phyloP scores from a whole-genome alignment of 23 tunicate genomes.

The Botrylloides violaceus region DNA sequence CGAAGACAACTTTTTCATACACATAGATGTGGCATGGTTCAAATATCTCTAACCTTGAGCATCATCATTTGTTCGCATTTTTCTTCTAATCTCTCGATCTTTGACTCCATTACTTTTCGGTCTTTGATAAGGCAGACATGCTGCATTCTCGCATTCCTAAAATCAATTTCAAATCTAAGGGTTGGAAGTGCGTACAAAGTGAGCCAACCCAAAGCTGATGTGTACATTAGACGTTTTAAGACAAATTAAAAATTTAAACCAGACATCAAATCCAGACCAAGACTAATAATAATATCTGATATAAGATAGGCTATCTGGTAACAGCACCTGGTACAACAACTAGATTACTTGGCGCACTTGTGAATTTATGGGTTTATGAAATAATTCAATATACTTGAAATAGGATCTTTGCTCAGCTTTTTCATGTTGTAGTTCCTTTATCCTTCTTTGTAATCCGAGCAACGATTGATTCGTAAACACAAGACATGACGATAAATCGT shows the following conservation, averaged over 20 bases:
- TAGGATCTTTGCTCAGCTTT: conserved; percentile 65
- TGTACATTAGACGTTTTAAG: too few species aligned
- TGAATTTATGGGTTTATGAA: too few species aligned
- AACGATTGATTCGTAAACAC: conserved; percentile 71
- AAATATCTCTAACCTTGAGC: conserved; percentile 63
- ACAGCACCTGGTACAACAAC: too few species aligned
- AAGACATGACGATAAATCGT: conserved; percentile 60
- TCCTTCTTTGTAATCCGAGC: conserved; percentile 60
- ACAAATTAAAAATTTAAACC: too few species aligned
- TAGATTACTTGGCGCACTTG: too few species aligned
- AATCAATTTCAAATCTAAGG: too few species aligned
- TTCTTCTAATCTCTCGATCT: conserved; percentile 70
- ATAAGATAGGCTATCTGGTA: neutral
- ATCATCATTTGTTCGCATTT: conserved; percentile 97
- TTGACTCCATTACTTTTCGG: conserved; percentile 64
- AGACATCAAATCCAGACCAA: too few species aligned
- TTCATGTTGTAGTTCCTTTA: conserved; percentile 82
- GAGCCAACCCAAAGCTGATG: too few species aligned
- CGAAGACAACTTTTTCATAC: too few species aligned
- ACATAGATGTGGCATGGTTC: too few species aligned
- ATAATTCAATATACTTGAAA: conserved; percentile 47
- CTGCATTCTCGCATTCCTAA: conserved; percentile 82
- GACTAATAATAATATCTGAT: too few species aligned
- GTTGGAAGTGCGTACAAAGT: too few species aligned
- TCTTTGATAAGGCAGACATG: conserved; percentile 96